Base-by-base conservation (phyloP, 1,140 invertebrate species). In the Zaprionus davidi region DNA sequence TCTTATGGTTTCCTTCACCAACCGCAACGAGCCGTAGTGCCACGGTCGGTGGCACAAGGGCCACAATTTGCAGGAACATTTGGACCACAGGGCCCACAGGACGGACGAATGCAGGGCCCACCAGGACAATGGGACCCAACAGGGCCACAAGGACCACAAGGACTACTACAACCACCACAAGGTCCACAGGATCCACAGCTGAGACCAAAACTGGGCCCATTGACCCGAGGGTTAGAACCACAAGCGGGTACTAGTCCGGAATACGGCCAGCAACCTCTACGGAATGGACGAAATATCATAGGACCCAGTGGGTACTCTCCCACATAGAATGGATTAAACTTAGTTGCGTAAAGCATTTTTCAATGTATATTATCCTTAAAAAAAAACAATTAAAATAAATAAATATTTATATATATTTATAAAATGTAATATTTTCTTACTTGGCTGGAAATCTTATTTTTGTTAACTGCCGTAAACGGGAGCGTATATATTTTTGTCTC, bases 291-390 rank as follows among this genome's bases (percentile, higher is more conserved):
- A 26, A 20, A 56, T 36, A 56, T 13, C 46, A 66, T 66, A 1
- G 49, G 49, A n/a, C 65, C 53, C 22, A n/a, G 53, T 0, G 65
- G 65, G 22, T 36, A 67, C 12, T 31, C 38, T 15, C 65, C 65
- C 44, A 67, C 65, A 56, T 69, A 69, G 31, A 69, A 69, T 15
- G 66, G 66, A 46, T 67, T 17, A 15, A 67, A 66, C 24, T 55
- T 66, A 1, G 51, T 55, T 9, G 63, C 31, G 28, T 63, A 63
- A n/a, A 65, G 31, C 63, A 65, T 65, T 26, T 65, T 51, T 22
- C 22, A n/a, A 24, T 58, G 34, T 51, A 11, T 28, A 15, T 15
- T 24, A 13, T 28, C 22, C 17, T 22, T 41, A 3, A 41, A 9
- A 1, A 1, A 49, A 20, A 12, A 3, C 11, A 20, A n/a, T 44